Evolutionary conservation across 2,113 vertebrate species (phyloP).

Genomic region (Anthoscopus minutus): DNA sequence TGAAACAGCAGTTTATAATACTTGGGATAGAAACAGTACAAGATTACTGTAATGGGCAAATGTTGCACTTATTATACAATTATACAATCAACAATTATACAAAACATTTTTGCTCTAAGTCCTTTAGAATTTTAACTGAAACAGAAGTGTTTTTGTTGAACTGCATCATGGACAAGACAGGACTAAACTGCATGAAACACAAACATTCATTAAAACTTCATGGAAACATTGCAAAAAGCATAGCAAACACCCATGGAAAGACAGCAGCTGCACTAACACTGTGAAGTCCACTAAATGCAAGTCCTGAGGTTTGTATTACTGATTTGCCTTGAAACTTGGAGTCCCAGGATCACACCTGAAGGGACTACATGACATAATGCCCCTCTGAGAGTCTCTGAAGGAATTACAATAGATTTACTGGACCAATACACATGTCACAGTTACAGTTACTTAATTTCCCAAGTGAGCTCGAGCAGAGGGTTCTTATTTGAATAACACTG

Average conservation of each 20-base stretch:
- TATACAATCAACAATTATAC: background rate
- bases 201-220: slow-evolving; percentile 30
- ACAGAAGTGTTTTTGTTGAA: background rate
- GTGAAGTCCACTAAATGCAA: background rate
- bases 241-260: background rate
- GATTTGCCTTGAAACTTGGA: background rate
- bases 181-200: background rate
- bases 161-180: background rate
- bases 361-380: background rate
- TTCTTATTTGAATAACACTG: slow-evolving; percentile 8
- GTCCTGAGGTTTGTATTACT: background rate
- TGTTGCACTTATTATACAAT: too few species aligned
- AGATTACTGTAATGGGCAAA: background rate
- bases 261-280: background rate
- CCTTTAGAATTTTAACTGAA: background rate
- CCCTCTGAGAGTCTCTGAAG: background rate
- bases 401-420: background rate
- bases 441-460: slow-evolving; percentile 33
- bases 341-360: background rate
- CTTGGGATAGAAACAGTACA: background rate
- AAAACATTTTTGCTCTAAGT: background rate
- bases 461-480: background rate
- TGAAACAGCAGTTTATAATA: background rate
- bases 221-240: background rate
- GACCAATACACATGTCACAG: background rate